Evolutionary conservation across 2,797 vertebrate species (phyloP), one percentile per base, ranked within the genome.

Genomic region (Mormyrus proboscirostris): DNA sequence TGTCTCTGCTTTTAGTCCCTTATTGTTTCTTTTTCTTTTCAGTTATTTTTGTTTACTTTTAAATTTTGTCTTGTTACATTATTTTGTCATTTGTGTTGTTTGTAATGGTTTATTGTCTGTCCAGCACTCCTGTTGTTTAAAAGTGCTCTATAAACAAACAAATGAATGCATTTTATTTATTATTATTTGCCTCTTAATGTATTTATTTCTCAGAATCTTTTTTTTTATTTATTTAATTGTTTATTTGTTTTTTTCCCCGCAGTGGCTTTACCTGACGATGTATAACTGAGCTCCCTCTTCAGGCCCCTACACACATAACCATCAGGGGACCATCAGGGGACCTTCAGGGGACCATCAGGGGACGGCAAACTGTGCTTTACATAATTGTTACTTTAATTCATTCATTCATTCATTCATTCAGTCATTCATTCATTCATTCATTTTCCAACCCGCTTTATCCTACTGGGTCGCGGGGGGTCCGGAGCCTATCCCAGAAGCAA

Each of bases 241-340:
- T 33, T 33, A 33, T 33, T 33, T 33, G 22, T 73, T 53, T 87
- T 65, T 89, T 10, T 51, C 92, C 89, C 92, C 93, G 7, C 92
- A 96, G 95, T 96, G 95, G 95, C 95, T 96, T 90, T 92, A 94
- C 53, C 92, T 95, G 94, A 96, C 95, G 83, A 94, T 96, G 94
- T 96, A 96, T 95, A 96, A 95, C 95, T 96, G 93, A 96, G 33
- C n/a, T 44, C 10, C 14, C 22, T 44, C n/a, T 2, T 73, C 4
- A 65, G 41, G 14, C 10, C 50, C 19, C 50, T 55, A 22, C 14
- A 3, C 25, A 29, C 16, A 14, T 19, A 6, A 41, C 50, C 29
- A n/a, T n/a, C 55, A n/a, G 55, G 55, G 19, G 55, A 59, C 55
- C 50, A 14, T 73, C 65, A 73, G 29, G 69, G 69, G 9, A 41